These are phyloP conservation scores for Albula goreensis DNA, from an alignment of 2,113 vertebrate genomes.

Conservation along the genomic window DNA sequence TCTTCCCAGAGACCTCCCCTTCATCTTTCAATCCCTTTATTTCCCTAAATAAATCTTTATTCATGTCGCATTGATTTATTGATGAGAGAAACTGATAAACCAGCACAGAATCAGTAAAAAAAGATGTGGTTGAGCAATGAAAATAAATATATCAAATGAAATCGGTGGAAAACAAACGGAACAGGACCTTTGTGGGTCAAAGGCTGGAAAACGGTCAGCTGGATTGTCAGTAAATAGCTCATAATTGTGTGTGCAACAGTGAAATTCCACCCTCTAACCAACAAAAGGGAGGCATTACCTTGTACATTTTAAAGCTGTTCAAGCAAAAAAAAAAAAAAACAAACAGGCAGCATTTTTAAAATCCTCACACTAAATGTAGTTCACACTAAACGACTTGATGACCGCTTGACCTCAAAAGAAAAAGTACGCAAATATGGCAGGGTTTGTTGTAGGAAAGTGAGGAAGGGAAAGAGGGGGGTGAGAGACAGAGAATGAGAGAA, in stretches of 20 bases:
- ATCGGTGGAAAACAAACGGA: not conserved
- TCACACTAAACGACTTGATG: not conserved
- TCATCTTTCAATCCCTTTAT: conserved; percentile 45
- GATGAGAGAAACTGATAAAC: conserved; percentile 60
- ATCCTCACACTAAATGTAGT: not conserved
- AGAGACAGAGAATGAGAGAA: conserved; percentile 39
- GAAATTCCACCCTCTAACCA: not conserved
- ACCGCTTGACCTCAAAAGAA: not conserved
- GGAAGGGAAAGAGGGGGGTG: conserved; percentile 40
- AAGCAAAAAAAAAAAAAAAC: not conserved
- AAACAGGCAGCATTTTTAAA: not conserved
- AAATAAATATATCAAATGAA: conserved; percentile 15
- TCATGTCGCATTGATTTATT: conserved; percentile 64
- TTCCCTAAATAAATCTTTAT: conserved; percentile 67
- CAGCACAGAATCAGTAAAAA: conserved; percentile 47
- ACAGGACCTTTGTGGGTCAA: not conserved
- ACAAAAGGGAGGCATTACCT: too few species aligned
- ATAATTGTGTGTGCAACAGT: not conserved
- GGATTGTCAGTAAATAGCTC: not conserved
- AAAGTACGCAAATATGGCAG: not conserved
- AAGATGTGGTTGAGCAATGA: not conserved
- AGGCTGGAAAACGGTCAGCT: not conserved
- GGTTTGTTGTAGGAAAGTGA: not conserved
- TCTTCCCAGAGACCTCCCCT: conserved; percentile 63
- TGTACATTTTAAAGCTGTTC: not conserved